Evolutionary conservation across 2,113 vertebrate genomes (phyloP).

Genomic region (Sturnus vulgaris): DNA sequence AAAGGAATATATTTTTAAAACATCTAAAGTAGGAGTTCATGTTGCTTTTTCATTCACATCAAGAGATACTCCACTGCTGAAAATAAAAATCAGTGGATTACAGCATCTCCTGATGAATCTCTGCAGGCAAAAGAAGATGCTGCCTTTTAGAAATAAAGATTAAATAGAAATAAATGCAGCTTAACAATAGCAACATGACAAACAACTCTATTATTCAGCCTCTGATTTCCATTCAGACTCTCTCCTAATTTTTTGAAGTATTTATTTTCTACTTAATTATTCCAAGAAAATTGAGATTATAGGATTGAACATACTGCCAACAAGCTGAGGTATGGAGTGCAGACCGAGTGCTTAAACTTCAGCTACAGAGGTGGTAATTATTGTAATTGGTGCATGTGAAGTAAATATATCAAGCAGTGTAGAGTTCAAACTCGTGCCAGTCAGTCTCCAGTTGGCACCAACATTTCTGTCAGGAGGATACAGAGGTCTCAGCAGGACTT

Average conservation of each 20-base stretch:
- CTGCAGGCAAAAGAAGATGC: neutral
- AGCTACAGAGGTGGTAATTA: constrained; percentile 54
- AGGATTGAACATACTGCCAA: constrained; percentile 18
- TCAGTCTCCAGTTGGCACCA: constrained; percentile 54
- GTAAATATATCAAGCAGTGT: constrained; percentile 6
- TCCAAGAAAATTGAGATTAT: constrained; percentile 31
- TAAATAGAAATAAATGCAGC: neutral
- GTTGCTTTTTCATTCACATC: neutral
- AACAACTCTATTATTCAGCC: neutral
- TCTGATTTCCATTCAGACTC: neutral
- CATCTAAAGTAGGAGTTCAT: neutral
- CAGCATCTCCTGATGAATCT: neutral
- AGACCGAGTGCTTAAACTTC: neutral
- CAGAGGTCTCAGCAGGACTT: constrained; percentile 57
- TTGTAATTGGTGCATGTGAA: constrained; percentile 50
- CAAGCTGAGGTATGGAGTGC: constrained; percentile 29
- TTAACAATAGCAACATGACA: neutral
- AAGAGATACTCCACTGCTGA: neutral
- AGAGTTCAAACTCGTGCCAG: constrained; percentile 55
- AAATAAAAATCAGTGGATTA: neutral
- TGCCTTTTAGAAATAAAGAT: neutral
- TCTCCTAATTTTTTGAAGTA: neutral
- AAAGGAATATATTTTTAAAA: neutral
- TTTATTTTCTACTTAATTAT: constrained; percentile 23
- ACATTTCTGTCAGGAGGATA: constrained; percentile 43